Evolutionary conservation across 2,888 invertebrate species (phyloP).

Genomic region (Harpalus rubripes): DNA sequence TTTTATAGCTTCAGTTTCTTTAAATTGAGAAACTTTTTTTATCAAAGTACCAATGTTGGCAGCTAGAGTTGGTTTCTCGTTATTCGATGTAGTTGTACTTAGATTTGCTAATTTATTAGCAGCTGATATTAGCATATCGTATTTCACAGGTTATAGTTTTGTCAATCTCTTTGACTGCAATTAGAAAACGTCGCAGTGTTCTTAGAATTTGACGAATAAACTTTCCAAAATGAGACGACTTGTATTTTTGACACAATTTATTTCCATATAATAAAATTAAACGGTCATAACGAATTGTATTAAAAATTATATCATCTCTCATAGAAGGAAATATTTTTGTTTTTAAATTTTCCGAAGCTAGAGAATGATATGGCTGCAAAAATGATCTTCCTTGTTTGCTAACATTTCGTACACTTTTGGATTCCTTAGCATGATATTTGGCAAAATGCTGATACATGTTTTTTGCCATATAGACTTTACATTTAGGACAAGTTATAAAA

Average conservation of each 20-base stretch:
- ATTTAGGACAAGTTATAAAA: constrained; percentile 23
- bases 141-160: constrained; percentile 7
- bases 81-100: background rate
- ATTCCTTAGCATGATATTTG: constrained; percentile 1
- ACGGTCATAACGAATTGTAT: constrained; percentile 3
- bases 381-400: background rate
- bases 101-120: constrained; percentile 11
- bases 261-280: constrained; percentile 3
- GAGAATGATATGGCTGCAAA: constrained; percentile 17
- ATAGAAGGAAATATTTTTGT: constrained; percentile 26
- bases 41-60: too few relatives aligned
- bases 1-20: too few relatives aligned
- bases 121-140: background rate
- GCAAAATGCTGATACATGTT: constrained; percentile 23
- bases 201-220: too few relatives aligned
- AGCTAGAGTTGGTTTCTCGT: too few relatives aligned
- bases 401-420: constrained; percentile 21
- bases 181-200: constrained; percentile 10
- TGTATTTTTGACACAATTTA: constrained; percentile 25
- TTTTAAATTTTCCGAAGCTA: constrained; percentile 17
- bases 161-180: constrained; percentile 9
- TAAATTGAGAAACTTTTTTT: too few relatives aligned
- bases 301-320: constrained; percentile 18
- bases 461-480: constrained; percentile 29
- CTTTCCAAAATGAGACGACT: constrained; percentile 2